These are phyloP conservation scores for Pristionchus pacificus DNA, from an alignment of 1,140 invertebrate species.

Conservation along the genomic window DNA sequence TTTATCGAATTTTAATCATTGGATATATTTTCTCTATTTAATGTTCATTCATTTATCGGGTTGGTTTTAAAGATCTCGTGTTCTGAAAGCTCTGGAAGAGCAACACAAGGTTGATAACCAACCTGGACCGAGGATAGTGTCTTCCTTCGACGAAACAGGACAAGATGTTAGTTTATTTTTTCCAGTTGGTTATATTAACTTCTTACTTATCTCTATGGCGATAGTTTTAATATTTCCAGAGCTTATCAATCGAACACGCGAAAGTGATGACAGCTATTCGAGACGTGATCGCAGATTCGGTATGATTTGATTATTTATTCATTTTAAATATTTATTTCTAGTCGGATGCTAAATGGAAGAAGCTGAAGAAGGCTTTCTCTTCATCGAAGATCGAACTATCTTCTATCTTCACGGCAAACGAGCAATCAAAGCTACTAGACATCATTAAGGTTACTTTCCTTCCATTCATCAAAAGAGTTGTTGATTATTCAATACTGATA, in stretches of 20 bases:
- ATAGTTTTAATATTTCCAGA: neutral
- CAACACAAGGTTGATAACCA: neutral
- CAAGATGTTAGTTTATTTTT: no score
- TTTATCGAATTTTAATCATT: neutral
- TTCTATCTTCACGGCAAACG: no score
- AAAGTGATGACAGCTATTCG: neutral
- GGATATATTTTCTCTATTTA: neutral
- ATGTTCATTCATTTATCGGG: neutral
- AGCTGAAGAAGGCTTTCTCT: neutral
- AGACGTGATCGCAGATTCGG: neutral
- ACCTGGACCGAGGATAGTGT: neutral
- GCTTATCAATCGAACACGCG: neutral
- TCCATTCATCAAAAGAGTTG: neutral
- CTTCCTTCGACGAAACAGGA: neutral
- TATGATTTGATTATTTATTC: neutral
- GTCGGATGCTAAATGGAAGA: neutral
- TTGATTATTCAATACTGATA: neutral
- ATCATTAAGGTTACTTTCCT: neutral
- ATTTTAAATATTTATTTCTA: neutral
- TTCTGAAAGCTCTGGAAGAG: neutral
- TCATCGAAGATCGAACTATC: no score
- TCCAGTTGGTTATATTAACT: no score
- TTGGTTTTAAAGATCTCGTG: neutral
- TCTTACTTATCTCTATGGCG: neutral
- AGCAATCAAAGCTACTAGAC: no score